Conservation (phyloP, 2,888 invertebrate genomes). For the Netelia melanura region DNA sequence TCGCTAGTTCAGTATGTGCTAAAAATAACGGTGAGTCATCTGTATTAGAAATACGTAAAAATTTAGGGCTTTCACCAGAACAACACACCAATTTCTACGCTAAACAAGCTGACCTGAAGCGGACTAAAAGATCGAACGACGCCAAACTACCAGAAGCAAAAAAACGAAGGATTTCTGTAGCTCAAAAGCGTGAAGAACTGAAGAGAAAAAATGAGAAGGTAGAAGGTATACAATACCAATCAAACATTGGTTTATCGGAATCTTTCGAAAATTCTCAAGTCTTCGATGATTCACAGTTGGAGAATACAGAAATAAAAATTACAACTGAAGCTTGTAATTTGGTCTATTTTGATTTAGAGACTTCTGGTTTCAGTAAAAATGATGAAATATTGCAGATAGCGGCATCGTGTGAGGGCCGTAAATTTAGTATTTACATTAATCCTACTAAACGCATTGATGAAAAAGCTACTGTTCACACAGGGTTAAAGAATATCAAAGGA, state of each 20-base stretch:
- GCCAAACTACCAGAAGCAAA: slow-evolving; percentile 38
- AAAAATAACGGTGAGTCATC: slow-evolving; percentile 63
- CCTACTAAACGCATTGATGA: slow-evolving; percentile 5
- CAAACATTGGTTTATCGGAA: slow-evolving; percentile 40
- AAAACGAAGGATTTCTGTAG: slow-evolving; percentile 21
- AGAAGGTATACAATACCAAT: slow-evolving; percentile 46
- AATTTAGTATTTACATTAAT: slow-evolving; percentile 38
- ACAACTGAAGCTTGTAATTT: slow-evolving; percentile 27
- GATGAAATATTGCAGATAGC: slow-evolving; percentile 54
- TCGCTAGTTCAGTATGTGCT: slow-evolving; percentile 62
- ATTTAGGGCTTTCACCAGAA: slow-evolving; percentile 63
- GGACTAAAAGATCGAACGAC: background rate
- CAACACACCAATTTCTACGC: slow-evolving; percentile 41
- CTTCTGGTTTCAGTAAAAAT: slow-evolving; percentile 27
- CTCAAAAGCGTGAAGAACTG: slow-evolving; percentile 25
- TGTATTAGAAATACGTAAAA: slow-evolving; percentile 38
- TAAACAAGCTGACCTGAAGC: slow-evolving; percentile 32
- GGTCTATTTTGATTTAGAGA: slow-evolving; percentile 45
- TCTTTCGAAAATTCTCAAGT: background rate
- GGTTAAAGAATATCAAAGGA: no score
- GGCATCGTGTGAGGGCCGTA: slow-evolving; percentile 41
- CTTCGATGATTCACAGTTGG: slow-evolving; percentile 30
- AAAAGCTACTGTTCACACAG: no score
- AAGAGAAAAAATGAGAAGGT: slow-evolving; percentile 26
- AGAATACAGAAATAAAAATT: slow-evolving; percentile 29